Base-by-base conservation (phyloP, 2,113 vertebrate genomes). In the Osmerus eperlanus region DNA sequence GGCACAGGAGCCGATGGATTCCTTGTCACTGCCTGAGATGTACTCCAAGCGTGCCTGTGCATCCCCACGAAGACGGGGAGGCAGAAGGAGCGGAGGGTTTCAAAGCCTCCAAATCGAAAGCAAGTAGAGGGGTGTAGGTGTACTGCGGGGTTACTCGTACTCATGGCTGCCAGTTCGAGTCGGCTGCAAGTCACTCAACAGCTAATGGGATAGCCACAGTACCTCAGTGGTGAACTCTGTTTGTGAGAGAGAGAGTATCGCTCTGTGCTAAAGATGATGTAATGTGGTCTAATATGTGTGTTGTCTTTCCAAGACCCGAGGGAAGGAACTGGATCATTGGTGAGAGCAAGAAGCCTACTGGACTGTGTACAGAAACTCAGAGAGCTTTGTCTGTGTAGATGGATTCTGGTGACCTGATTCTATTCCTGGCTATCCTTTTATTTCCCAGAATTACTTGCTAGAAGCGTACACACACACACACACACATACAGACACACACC, bases 201-300 rank as follows among this genome's bases (percentile, higher is more conserved):
- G 75, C 65, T 87, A 79, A 86, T 87, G 82, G 84, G 71, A 77
- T 75, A 74, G 25, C 28, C 32, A 29, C 21, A 6, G 58, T 68
- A 61, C 78, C 78, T 78, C 76, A 83, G 85, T 71, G 86, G 83
- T 83, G 81, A 87, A 80, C 79, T 73, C 83, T 86, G 83, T 83
- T 77, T 23, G 21, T 23, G 21, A 84, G 76, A 85, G 75, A 23
- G 79, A 85, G 78, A 68, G n/a, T n/a, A 79, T 77, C 75, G 80
- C 75, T 62, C 82, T 69, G 68, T 71, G 74, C 77, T 79, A 73
- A 82, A 74, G 84, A 82, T 77, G 76, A 86, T 81, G 84, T 82
- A 81, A 79, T 73, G 74, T 77, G 74, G 75, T 77, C 68, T 78
- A 86, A 84, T 81, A 80, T 82, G 64, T 68, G 79, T 75, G 71